Conservation (phyloP, 2,797 vertebrate species). For the Geotrypetes seraphini region DNA sequence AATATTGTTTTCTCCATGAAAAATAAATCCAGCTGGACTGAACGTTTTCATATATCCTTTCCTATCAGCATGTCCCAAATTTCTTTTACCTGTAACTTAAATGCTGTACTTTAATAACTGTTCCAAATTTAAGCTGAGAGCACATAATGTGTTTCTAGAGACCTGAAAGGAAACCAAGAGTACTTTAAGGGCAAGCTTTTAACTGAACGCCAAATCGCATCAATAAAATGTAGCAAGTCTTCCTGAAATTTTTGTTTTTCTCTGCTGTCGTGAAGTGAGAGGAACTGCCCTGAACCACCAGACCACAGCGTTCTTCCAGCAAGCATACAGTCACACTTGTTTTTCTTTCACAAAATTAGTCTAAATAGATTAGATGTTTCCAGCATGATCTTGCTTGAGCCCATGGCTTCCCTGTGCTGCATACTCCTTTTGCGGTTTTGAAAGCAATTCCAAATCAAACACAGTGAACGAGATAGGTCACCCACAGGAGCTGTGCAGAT, state of each 20-base stretch:
- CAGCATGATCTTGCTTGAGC: conserved; percentile 24
- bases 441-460: conserved; percentile 34
- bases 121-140: conserved; percentile 28
- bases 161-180: conserved; percentile 21
- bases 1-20: too few relatives aligned
- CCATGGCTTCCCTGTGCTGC: conserved; percentile 21
- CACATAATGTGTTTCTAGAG: conserved; percentile 20
- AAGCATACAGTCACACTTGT: too few relatives aligned
- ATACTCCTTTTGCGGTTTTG: conserved; percentile 29
- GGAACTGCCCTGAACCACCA: conserved; percentile 12
- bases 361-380: conserved; percentile 17
- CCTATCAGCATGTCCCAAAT: too few relatives aligned
- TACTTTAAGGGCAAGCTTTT: not conserved
- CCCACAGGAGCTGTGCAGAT: too few relatives aligned
- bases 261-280: conserved; percentile 12
- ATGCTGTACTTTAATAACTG: conserved; percentile 32
- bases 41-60: too few relatives aligned
- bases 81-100: too few relatives aligned
- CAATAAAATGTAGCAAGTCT: too few relatives aligned
- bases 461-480: conserved; percentile 25
- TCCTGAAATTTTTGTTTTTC: conserved; percentile 12
- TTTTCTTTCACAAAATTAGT: conserved; percentile 25
- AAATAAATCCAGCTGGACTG: too few relatives aligned
- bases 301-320: conserved; percentile 14
- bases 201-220: too few relatives aligned